Evolutionary conservation across 2,113 vertebrate species (phyloP), one percentile per base, ranked within the genome.

Genomic region (Todiramphus chloris): DNA sequence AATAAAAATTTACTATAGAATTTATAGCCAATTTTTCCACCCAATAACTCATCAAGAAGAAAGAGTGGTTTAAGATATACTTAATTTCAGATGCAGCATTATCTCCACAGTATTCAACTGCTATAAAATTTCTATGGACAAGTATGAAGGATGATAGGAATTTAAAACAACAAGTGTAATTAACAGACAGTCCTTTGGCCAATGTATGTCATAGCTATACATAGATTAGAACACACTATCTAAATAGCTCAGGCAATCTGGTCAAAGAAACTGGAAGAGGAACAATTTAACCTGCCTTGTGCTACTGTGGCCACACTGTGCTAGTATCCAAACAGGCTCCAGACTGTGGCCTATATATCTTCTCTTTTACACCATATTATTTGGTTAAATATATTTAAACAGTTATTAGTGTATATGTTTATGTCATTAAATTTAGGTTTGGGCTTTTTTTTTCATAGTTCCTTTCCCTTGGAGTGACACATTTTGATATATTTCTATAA

Each of bases 371-470:
- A 80, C 39, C 13, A 6, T 4, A 27, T 46, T 72, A 67, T 74
- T 68, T 85, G 48, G 58, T 31, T 76, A 27, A 33, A 59, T 30
- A 28, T 15, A 56, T 44, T 72, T 35, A 56, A 68, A 46, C 10
- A 50, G 19, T 48, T 56, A 51, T 33, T 72, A 24, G 33, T 6
- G 24, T 25, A 1, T 9, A 11, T 31, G 6, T 30, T 89, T 27
- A 12, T 91, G 19, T 55, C 17, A 25, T 51, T 13, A 62, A 81
- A 77, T 64, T 28, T 63, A 27, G 23, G 41, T 56, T 56, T 56
- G 0, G 1, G 1, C 4, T 53, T 37, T 74, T 51, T 16, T 33
- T 15, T 17, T 16, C 10, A 5, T 11, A 51, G 62, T 41, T 80
- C 44, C 11, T 78, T 9, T 81, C 16, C 33, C 28, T 55, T 44